Conservation (phyloP, 2,797 vertebrate genomes). For the Rhinella marina region DNA sequence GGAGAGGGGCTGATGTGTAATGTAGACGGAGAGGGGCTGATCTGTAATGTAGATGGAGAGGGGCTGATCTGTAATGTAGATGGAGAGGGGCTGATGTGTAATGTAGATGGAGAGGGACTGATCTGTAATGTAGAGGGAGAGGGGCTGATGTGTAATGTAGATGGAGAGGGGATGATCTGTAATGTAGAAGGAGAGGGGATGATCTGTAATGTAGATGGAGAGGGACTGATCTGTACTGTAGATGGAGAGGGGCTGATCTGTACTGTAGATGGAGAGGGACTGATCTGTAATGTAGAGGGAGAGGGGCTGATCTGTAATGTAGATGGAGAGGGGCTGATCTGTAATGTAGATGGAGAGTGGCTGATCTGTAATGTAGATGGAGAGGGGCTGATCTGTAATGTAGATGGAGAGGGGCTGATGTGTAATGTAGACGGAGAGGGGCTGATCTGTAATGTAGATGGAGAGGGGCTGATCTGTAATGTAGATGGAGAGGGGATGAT, state of each 20-base stretch:
- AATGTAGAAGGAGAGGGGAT: background rate
- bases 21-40: background rate
- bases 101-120: background rate
- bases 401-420: background rate
- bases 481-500: too few species aligned
- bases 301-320: background rate
- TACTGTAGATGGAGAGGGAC: background rate
- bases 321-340: background rate
- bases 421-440: background rate
- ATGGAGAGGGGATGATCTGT: background rate
- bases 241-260: background rate
- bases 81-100: background rate
- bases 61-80: background rate
- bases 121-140: background rate
- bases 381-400: background rate
- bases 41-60: background rate
- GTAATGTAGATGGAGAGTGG: background rate
- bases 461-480: too few species aligned
- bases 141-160: background rate
- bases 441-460: background rate
- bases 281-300: background rate
- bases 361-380: constrained; percentile 1
- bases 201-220: background rate
- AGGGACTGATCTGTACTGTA: too few species aligned
- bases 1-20: background rate